Conservation (phyloP, 2,113 vertebrate species). For the Anseranas semipalmata region DNA sequence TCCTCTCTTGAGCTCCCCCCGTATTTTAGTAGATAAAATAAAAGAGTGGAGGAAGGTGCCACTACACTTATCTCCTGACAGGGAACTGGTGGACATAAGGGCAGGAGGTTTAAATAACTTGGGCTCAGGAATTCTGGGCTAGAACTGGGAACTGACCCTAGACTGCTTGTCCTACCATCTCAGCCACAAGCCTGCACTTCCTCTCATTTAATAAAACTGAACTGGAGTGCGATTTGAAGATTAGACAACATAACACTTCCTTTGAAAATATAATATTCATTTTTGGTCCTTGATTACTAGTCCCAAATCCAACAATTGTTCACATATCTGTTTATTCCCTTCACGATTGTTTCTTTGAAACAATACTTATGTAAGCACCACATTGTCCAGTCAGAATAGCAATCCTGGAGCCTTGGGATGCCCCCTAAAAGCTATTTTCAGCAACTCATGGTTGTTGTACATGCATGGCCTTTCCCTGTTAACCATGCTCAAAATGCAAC, state of each 20-base stretch:
- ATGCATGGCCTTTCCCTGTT: not conserved
- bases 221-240: not conserved
- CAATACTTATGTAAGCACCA: not conserved
- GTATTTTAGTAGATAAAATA: not conserved
- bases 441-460: not conserved
- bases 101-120: not conserved
- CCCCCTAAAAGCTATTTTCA: not conserved
- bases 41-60: not conserved
- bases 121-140: not conserved
- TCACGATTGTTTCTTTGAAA: not conserved
- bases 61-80: not conserved
- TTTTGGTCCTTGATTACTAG: not conserved
- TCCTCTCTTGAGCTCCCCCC: not conserved
- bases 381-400: not conserved
- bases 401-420: not conserved
- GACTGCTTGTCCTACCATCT: not conserved
- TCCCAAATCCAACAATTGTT: not conserved
- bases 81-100: not conserved
- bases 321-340: not conserved
- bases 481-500: not conserved
- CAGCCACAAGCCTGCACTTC: not conserved
- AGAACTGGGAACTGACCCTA: not conserved
- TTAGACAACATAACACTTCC: not conserved
- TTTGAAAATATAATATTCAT: conserved; percentile 4
- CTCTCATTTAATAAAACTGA: not conserved